A percentile compares a stretch with the other conserved stretches of the same genome.
Evolutionary conservation across 2,113 vertebrate species (phyloP).

Genomic region (Meleagris gallopavo): DNA sequence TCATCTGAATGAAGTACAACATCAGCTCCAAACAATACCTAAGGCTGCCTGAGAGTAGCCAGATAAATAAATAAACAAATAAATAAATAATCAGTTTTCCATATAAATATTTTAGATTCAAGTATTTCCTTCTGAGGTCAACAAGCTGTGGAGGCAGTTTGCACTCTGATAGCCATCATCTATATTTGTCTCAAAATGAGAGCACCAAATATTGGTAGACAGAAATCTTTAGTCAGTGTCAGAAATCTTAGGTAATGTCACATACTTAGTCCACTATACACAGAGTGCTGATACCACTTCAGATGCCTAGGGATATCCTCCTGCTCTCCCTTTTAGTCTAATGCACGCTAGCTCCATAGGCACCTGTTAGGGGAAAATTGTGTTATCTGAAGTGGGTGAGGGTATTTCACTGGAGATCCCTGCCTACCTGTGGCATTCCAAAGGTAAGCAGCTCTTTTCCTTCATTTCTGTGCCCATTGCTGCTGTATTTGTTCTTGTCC

Average conservation of each 20-base stretch:
- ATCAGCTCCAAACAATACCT: neutral
- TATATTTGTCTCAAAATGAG: neutral
- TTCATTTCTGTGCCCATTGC: no score
- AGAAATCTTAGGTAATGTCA: neutral
- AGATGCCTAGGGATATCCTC: neutral
- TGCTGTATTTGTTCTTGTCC: no score
- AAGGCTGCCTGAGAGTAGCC: neutral
- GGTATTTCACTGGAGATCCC: no score
- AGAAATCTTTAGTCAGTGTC: neutral
- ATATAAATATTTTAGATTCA: neutral
- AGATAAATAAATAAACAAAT: neutral
- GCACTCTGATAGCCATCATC: neutral
- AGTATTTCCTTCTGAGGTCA: neutral
- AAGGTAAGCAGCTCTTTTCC: no score
- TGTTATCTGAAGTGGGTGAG: neutral
- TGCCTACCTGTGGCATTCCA: no score
- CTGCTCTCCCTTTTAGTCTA: neutral
- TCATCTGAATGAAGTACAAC: neutral
- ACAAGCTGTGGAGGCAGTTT: neutral
- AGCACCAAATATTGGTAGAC: neutral
- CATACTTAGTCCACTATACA: fast-evolving
- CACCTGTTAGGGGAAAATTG: neutral
- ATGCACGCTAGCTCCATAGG: neutral
- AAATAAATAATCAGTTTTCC: neutral
- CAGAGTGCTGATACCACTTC: neutral